Conservation (phyloP, 2,888 invertebrate species). For the Luperina nickerlii region DNA sequence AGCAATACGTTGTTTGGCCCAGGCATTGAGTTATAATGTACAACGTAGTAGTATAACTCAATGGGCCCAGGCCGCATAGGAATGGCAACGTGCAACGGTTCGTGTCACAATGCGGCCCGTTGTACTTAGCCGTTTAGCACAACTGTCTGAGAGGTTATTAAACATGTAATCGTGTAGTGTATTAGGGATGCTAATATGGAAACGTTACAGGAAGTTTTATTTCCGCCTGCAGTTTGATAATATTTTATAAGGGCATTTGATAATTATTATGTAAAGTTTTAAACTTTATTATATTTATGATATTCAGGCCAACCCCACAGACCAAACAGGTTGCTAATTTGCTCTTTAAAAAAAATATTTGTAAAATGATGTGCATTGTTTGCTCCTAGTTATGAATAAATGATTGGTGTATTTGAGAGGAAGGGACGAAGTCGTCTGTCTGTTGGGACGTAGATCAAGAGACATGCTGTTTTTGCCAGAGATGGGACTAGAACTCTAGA, state of each 20-base stretch:
- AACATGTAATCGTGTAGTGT: neutral
- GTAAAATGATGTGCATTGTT: too few relatives aligned
- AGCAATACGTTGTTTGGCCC: neutral
- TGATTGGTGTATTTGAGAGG: neutral
- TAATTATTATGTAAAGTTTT: neutral
- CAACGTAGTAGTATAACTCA: too few relatives aligned
- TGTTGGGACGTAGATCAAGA: neutral
- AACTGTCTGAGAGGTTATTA: neutral
- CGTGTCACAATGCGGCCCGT: slow-evolving; percentile 1
- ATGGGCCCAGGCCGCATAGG: neutral
- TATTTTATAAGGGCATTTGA: neutral
- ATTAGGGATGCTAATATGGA: neutral
- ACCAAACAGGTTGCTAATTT: neutral
- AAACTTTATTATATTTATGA: neutral
- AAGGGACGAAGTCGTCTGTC: neutral
- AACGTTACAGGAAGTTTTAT: slow-evolving; percentile 15
- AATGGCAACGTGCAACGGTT: neutral
- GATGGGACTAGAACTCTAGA: neutral
- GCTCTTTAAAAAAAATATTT: neutral
- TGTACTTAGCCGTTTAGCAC: neutral
- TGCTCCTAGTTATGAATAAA: neutral
- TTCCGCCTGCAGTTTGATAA: neutral
- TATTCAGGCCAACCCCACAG: neutral
- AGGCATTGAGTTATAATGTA: too few relatives aligned
- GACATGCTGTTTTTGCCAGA: neutral